phyloP scores from a whole-genome alignment of 2,113 vertebrate species.

The Paradisaea rubra region DNA sequence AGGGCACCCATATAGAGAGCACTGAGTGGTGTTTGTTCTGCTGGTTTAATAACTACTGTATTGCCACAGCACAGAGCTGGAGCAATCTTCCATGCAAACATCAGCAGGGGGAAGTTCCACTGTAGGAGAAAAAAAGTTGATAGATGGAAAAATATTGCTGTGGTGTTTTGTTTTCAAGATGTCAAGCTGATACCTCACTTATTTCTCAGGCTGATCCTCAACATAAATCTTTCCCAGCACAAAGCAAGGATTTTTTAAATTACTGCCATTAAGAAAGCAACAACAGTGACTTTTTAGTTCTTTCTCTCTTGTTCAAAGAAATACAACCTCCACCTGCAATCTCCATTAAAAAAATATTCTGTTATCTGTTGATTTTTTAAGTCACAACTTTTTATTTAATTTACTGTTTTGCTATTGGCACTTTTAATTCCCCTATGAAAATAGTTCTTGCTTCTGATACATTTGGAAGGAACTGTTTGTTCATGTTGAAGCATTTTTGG shows the following conservation, averaged over 20 bases:
- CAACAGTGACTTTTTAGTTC: conserved; percentile 9
- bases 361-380: not conserved
- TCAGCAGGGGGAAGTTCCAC: conserved; percentile 99
- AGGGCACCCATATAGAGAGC: conserved; percentile 93
- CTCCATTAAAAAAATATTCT: not conserved
- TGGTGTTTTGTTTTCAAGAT: conserved; percentile 59
- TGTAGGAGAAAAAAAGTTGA: conserved; percentile 68
- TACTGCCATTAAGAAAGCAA: conserved; percentile 39
- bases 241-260: conserved; percentile 34
- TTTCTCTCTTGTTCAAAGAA: conserved; percentile 17
- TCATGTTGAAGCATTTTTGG: not conserved
- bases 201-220: conserved; percentile 58
- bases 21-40: conserved; percentile 95
- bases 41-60: conserved; percentile 94
- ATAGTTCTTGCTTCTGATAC: not conserved
- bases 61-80: conserved; percentile 95
- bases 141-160: conserved; percentile 51
- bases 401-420: not conserved
- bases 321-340: not conserved
- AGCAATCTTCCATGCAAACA: conserved; percentile 98
- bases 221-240: conserved; percentile 57
- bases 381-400: not conserved
- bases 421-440: not conserved
- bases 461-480: not conserved
- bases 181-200: conserved; percentile 61